phyloP scores from a whole-genome alignment of 2,113 vertebrate genomes.

The Austrofundulus limnaeus region DNA sequence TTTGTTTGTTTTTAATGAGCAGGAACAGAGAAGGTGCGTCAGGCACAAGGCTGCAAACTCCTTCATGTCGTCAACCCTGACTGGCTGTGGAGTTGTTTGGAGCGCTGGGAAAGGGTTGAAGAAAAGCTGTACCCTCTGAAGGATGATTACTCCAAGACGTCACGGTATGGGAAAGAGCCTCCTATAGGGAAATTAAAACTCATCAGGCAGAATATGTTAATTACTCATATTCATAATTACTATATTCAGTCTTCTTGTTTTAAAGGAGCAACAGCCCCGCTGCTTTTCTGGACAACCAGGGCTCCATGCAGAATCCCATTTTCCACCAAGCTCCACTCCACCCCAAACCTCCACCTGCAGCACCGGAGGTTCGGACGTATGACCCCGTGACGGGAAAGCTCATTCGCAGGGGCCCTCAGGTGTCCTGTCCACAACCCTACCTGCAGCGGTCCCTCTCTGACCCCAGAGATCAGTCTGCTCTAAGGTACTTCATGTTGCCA shows the following conservation, averaged over 20 bases:
- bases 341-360: constrained; percentile 72
- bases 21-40: constrained; percentile 97
- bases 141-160: constrained; percentile 85
- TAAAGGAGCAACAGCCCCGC: constrained; percentile 88
- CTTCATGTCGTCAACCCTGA: constrained; percentile 93
- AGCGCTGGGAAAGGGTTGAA: constrained; percentile 96
- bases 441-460: constrained; percentile 77
- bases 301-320: constrained; percentile 74
- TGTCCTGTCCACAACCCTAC: constrained; percentile 68
- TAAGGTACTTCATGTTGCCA: constrained; percentile 81
- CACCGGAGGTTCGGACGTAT: constrained; percentile 84
- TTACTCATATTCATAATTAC: too few species aligned
- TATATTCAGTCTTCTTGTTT: constrained; percentile 3
- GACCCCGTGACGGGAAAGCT: constrained; percentile 93
- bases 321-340: constrained; percentile 86
- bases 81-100: constrained; percentile 97
- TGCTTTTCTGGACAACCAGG: constrained; percentile 80
- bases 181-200: background rate
- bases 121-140: constrained; percentile 92
- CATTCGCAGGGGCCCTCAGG: constrained; percentile 83
- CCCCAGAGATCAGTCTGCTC: constrained; percentile 82
- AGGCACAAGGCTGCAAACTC: constrained; percentile 87
- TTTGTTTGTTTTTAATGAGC: background rate
- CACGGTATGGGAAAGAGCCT: constrained; percentile 74
- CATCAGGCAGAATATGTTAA: too few species aligned